These are phyloP conservation scores for Heliothis virescens DNA, from an alignment of 1,140 invertebrate species.

Conservation along the genomic window DNA sequence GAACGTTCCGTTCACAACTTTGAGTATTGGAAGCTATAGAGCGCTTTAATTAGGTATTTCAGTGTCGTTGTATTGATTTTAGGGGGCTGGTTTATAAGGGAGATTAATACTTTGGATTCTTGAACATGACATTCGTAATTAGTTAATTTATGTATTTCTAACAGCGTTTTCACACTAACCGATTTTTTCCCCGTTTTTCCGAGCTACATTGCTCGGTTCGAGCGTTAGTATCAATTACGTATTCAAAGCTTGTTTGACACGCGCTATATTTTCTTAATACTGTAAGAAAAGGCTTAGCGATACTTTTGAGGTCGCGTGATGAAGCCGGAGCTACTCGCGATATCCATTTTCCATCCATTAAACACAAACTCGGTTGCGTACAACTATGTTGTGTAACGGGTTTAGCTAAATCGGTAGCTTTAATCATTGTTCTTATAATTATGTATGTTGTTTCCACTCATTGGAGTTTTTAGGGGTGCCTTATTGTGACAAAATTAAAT, in stretches of 20 bases:
- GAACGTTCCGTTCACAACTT: slow-evolving; percentile 22
- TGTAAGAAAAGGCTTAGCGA: slow-evolving; percentile 31
- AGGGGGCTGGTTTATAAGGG: too few relatives aligned
- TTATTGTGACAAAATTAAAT: background rate
- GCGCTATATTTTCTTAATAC: slow-evolving; percentile 8
- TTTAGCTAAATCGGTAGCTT: background rate
- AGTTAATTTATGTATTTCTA: too few relatives aligned
- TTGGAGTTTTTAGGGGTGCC: background rate
- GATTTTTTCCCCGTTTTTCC: background rate
- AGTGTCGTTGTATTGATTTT: too few relatives aligned
- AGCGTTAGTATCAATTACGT: too few relatives aligned
- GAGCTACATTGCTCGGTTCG: background rate
- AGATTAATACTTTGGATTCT: too few relatives aligned
- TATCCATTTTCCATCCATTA: slow-evolving; percentile 51
- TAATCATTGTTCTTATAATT: slow-evolving; percentile 29
- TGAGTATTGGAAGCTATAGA: background rate
- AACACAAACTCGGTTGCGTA: slow-evolving; percentile 45
- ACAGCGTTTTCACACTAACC: too few relatives aligned
- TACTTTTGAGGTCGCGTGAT: slow-evolving; percentile 48
- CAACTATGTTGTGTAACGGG: slow-evolving; percentile 40
- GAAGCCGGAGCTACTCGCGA: slow-evolving; percentile 32
- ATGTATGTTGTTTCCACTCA: background rate
- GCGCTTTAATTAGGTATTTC: background rate
- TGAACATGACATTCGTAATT: too few relatives aligned
- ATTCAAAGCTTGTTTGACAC: background rate